Base-by-base conservation (phyloP, 2,888 invertebrate species). In the Palloptera scutellata region DNA sequence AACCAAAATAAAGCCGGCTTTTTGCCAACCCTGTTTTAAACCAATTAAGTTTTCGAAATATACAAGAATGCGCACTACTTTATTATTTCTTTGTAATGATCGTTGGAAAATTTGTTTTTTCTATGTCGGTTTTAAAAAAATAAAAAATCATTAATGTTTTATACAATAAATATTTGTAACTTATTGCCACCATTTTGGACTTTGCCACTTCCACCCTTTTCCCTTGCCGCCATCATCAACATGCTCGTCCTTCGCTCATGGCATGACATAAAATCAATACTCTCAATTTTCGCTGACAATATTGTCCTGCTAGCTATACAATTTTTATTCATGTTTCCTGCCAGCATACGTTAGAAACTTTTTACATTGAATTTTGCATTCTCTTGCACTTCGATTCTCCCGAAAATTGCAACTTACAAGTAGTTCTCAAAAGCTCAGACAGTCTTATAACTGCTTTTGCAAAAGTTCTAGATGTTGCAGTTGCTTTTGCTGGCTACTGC, bases 191-290 rank as follows among this genome's bases (percentile, higher is more conserved):
- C 61, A 61, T 53, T 13, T 11, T n/a, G 5, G 6, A 8, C 41
- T 9, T 15, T 9, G 20, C 10, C 58, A 53, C n/a, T 15, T 42
- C 17, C 45, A 58, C 45, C 52, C n/a, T n/a, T n/a, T n/a, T 60
- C 64, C 45, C 58, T 52, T 55, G 19, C 42, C 64, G 67, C 58
- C 67, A 15, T 15, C 67, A 59, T 42, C 42, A n/a, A n/a, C 19
- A 58, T 53, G 59, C 59, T 52, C 43, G 55, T 61, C 59, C 63
- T 71, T 66, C 5, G 48, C 48, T n/a, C 48, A n/a, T n/a, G n/a
- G 15, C 48, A 48, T 48, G 48, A 11, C 48, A 48, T 45, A 58
- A 70, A 70, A 68, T 63, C 78, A 77, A 77, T 78, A 77, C 72
- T 48, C 72, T 73, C 73, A 74, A 72, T 75, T 73, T 71, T 70